Percentiles rank a stretch among this genome's conserved stretches.
Evolutionary conservation across 2,113 vertebrate species (phyloP).

Genomic region (Amblyopsis rosae): DNA sequence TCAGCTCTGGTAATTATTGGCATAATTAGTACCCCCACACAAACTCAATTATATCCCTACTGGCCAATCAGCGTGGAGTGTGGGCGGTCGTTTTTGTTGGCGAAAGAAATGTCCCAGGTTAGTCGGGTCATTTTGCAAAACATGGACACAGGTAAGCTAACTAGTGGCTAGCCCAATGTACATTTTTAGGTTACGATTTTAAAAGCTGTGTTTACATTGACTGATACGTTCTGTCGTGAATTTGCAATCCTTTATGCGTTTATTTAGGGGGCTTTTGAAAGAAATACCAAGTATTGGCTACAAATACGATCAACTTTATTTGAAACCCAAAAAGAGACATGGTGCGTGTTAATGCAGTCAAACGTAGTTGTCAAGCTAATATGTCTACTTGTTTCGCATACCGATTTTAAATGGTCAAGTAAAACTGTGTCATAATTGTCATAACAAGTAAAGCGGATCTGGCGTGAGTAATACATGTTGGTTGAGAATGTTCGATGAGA

Average conservation of each 20-base stretch:
- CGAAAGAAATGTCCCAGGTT: conserved; percentile 8
- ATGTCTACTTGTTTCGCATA: no score
- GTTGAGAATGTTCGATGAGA: not conserved
- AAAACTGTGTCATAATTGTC: no score
- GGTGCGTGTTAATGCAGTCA: no score
- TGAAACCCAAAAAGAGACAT: no score
- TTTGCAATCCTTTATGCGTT: no score
- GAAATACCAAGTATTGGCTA: no score
- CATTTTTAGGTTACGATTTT: not conserved
- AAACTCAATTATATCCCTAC: not conserved
- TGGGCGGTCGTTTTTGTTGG: conserved; percentile 15
- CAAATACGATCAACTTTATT: no score
- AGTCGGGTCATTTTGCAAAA: conserved; percentile 23
- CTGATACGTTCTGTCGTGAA: no score
- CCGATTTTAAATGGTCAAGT: no score
- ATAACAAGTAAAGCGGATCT: not conserved
- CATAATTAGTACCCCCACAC: conserved; percentile 34
- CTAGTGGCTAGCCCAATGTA: not conserved
- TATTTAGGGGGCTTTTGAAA: no score
- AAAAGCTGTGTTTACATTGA: no score
- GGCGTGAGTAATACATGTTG: not conserved
- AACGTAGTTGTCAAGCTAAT: no score
- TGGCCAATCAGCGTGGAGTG: conserved; percentile 33
- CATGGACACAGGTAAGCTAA: conserved; percentile 18
- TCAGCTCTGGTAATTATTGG: conserved; percentile 6